phyloP scores from a whole-genome alignment of 2,797 vertebrate species.

The Phataginus tetradactyla region DNA sequence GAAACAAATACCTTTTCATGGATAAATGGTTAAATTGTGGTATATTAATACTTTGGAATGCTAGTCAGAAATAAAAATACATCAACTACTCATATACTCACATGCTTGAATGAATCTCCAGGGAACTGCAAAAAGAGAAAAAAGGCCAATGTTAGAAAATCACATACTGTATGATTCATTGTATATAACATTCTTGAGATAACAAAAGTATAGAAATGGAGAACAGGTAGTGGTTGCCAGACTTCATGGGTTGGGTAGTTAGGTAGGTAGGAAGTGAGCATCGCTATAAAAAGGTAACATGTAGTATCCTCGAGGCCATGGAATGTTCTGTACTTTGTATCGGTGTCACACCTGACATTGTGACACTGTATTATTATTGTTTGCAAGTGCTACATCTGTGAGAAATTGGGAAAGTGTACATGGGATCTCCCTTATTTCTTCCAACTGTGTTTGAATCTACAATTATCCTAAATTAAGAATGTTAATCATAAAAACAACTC shows the following conservation, averaged over 20 bases:
- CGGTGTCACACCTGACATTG: neutral
- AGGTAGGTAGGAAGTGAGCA: too few species aligned
- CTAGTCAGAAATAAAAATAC: neutral
- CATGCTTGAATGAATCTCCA: too few species aligned
- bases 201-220: too few species aligned
- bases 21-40: neutral
- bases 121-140: too few species aligned
- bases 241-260: too few species aligned
- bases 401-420: neutral
- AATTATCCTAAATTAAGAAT: neutral
- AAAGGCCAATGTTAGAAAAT: too few species aligned
- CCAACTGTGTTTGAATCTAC: neutral
- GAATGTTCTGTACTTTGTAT: neutral
- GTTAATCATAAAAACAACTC: neutral
- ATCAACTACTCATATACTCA: too few species aligned
- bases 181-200: too few species aligned
- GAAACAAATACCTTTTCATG: neutral
- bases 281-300: neutral
- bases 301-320: too few species aligned
- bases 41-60: neutral
- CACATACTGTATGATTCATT: too few species aligned
- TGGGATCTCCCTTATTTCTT: neutral
- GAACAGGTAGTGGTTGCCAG: neutral
- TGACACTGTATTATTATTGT: too few species aligned
- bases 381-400: too few species aligned